These are phyloP conservation scores for Microplitis mediator DNA, from an alignment of 1,140 invertebrate species.

Conservation along the genomic window DNA sequence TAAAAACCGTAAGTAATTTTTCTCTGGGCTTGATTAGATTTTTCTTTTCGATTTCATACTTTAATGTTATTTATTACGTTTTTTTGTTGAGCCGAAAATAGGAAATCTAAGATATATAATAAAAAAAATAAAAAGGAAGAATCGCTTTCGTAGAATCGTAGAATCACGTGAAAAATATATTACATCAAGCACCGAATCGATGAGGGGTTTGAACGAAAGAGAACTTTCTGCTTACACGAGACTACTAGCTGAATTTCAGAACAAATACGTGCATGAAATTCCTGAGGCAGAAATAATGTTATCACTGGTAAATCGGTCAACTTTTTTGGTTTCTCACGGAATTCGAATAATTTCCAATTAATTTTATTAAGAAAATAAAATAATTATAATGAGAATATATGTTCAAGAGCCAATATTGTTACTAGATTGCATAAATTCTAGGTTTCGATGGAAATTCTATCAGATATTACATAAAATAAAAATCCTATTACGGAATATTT, in stretches of 20 bases:
- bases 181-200: background rate
- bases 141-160: background rate
- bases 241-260: background rate
- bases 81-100: too few relatives aligned
- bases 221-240: too few relatives aligned
- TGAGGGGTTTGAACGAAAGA: background rate
- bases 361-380: background rate
- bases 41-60: too few relatives aligned
- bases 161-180: background rate
- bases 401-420: too few relatives aligned
- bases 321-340: background rate
- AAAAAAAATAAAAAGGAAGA: background rate
- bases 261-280: conserved; percentile 27
- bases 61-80: too few relatives aligned
- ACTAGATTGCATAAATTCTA: too few relatives aligned
- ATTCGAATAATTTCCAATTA: background rate
- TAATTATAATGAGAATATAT: too few relatives aligned
- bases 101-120: conserved; percentile 3
- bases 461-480: too few relatives aligned
- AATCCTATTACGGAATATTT: too few relatives aligned
- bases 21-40: too few relatives aligned
- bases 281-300: conserved; percentile 20
- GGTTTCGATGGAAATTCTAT: too few relatives aligned
- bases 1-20: too few relatives aligned
- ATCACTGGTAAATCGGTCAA: conserved; percentile 21